These are phyloP conservation scores for Myotis vivesi DNA, from an alignment of 2,797 vertebrate species.

Conservation along the genomic window DNA sequence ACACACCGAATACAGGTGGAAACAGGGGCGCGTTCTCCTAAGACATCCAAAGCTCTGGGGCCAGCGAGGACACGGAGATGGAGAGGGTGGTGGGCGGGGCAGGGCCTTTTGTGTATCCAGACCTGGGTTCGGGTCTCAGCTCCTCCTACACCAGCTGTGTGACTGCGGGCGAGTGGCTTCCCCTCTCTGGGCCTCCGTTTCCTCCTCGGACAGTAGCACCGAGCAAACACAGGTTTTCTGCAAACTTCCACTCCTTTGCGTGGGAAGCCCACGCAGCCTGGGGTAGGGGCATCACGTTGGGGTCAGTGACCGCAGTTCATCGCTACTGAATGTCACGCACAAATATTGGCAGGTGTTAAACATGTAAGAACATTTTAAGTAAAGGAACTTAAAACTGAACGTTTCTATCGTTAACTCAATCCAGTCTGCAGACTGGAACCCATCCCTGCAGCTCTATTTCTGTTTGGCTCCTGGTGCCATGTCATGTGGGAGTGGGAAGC, in stretches of 20 bases:
- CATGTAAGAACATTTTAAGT: not conserved
- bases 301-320: not conserved
- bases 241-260: too few species aligned
- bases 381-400: not conserved
- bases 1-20: not conserved
- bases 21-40: not conserved
- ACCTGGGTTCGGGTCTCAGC: not conserved
- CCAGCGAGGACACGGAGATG: not conserved
- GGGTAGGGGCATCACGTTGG: not conserved
- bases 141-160: not conserved
- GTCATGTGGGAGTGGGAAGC: not conserved
- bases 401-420: not conserved
- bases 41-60: not conserved
- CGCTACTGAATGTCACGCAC: not conserved
- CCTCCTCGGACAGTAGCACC: not conserved
- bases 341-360: not conserved
- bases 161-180: not conserved
- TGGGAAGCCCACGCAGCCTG: fast-evolving
- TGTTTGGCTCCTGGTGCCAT: not conserved
- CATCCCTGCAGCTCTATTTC: not conserved
- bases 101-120: not conserved
- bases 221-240: not conserved
- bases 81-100: too few species aligned
- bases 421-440: not conserved
- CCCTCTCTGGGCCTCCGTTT: not conserved